Base-by-base conservation (phyloP, 2,797 vertebrate genomes). In the Miichthys miiuy region DNA sequence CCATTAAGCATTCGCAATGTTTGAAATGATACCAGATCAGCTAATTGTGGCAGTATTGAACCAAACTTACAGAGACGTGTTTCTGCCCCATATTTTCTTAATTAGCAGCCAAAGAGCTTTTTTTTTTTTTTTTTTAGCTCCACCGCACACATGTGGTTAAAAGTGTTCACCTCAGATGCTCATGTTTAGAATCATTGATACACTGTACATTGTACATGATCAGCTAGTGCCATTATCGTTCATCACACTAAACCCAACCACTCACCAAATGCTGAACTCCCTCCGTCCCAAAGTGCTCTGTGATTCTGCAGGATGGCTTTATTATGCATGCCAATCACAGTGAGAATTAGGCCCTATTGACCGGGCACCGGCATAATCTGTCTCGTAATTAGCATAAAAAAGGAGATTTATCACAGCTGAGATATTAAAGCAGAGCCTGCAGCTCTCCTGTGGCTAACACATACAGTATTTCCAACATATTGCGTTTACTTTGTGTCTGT, bases 321-420 rank as follows among this genome's bases (percentile, higher is more conserved):
- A 92, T 93, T 94, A 87, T 85, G 81, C 75, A 88, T 88, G 88
- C 82, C 89, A 90, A 80, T 91, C 90, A 91, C 79, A 83, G 67
- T 54, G 78, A 84, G 74, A 91, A 83, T 87, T 90, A 86, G 84
- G 42, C 82, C 85, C 80, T 56, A 76, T 86, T 90, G 85, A 83
- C 80, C 12, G 5, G 71, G 76, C 71, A 84, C 71, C 75, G 12
- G 77, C 80, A 86, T 91, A 76, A 86, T 91, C 83, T 89, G 81
- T 75, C 72, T 91, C 74, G 79, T 88, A 65, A 91, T 92, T 91
- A 88, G 83, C 89, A 91, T 92, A 84, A 79, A 83, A 79, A 80
- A 75, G 64, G 55, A 73, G 6, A 78, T 89, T 87, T 81, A 82
- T 77, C 69, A 78, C 81, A 74, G 64, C 80, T 41, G 23, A 75